These are phyloP conservation scores for Crotalus horridus DNA, from an alignment of 2,113 vertebrate genomes.

Conservation along the genomic window DNA sequence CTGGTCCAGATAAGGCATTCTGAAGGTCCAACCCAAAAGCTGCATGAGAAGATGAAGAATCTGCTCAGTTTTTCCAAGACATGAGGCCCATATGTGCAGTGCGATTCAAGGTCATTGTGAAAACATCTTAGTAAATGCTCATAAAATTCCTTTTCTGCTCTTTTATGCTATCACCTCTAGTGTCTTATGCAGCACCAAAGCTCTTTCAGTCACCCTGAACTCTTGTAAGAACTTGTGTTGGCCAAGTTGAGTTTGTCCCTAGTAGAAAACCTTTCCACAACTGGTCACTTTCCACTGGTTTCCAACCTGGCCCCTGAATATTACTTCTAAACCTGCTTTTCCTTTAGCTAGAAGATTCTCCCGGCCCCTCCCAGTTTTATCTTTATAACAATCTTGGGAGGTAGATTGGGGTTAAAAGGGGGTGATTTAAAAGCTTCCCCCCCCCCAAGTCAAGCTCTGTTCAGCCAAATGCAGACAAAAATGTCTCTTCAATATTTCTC, in stretches of 20 bases:
- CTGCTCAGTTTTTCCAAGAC: not conserved
- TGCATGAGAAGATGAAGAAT: not conserved
- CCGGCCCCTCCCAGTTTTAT: not conserved
- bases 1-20: not conserved
- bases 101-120: not conserved
- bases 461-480: not conserved
- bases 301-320: not conserved
- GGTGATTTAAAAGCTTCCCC: not conserved
- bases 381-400: not conserved
- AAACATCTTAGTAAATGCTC: not conserved
- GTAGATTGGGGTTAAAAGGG: not conserved
- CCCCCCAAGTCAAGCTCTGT: not conserved
- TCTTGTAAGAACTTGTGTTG: not conserved
- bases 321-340: not conserved
- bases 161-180: not conserved
- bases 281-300: too few relatives aligned
- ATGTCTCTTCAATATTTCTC: not conserved
- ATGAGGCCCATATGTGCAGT: not conserved
- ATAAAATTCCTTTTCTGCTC: not conserved
- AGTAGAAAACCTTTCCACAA: not conserved
- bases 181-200: not conserved
- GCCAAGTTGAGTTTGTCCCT: too few relatives aligned
- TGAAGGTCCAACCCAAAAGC: not conserved
- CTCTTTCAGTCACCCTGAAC: not conserved
- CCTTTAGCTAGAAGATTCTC: not conserved